Percentiles rank a stretch among this genome's conserved stretches.
Conservation (phyloP, 2,888 invertebrate genomes). For the Apamea monoglypha region DNA sequence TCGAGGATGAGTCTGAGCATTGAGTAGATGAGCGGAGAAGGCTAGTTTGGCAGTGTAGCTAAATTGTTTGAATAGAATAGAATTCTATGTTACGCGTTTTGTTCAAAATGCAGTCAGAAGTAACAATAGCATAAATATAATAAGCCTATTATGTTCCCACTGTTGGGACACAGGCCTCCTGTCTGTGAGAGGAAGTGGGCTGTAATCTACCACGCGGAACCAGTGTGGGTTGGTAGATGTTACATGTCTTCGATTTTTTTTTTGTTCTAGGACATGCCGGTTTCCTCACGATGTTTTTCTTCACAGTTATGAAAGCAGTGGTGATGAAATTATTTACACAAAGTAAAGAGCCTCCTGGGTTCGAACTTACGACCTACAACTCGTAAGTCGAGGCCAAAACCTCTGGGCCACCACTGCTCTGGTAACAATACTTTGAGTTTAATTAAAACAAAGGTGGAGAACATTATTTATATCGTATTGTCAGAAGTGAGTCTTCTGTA, state of each 20-base stretch:
- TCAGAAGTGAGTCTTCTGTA: slow-evolving; percentile 18
- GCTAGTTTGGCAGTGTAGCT: neutral
- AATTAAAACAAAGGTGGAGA: neutral
- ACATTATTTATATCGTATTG: neutral
- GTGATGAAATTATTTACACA: neutral
- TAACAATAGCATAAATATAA: neutral
- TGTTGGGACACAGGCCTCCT: no score
- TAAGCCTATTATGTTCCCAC: neutral
- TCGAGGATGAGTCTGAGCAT: slow-evolving; percentile 59
- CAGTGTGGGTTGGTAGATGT: no score
- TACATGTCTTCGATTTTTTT: neutral
- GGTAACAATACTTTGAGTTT: neutral
- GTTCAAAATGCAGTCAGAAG: neutral
- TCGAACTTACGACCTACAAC: neutral
- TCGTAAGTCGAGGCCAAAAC: neutral
- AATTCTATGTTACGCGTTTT: neutral
- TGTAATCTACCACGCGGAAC: no score
- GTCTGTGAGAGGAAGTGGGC: no score
- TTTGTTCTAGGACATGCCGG: neutral
- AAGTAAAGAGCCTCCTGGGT: no score
- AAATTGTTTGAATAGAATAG: neutral
- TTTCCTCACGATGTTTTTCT: neutral
- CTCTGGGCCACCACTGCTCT: no score
- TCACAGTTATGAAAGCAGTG: neutral
- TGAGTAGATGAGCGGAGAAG: slow-evolving; percentile 27